phyloP scores from a whole-genome alignment of 2,797 vertebrate genomes.

The Anniella stebbinsi region DNA sequence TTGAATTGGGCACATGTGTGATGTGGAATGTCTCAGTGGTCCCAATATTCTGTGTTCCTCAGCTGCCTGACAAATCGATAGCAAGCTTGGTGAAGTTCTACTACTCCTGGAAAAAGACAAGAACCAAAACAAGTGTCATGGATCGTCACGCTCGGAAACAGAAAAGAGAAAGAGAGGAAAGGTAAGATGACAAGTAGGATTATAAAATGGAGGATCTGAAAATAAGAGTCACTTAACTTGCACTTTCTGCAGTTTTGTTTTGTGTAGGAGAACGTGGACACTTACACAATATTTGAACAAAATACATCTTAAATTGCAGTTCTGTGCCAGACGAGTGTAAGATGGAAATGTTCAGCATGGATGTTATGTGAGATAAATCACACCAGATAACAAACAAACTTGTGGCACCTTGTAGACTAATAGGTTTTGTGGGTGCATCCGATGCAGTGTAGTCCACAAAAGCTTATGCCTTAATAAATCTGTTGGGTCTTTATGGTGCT shows the following conservation, averaged over 20 bases:
- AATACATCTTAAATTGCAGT: neutral
- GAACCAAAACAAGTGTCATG: slow-evolving; percentile 96
- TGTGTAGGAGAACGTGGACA: neutral
- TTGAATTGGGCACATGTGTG: neutral
- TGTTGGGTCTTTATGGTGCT: neutral
- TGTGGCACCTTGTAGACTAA: neutral
- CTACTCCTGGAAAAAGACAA: slow-evolving; percentile 98
- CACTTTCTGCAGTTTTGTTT: neutral
- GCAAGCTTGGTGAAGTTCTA: slow-evolving; percentile 96
- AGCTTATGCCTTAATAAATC: neutral
- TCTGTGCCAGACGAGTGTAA: neutral
- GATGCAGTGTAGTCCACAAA: neutral
- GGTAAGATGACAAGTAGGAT: slow-evolving; percentile 79
- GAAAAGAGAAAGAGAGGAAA: slow-evolving; percentile 92
- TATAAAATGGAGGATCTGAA: neutral
- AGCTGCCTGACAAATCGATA: slow-evolving; percentile 96
- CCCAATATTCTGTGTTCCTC: slow-evolving; percentile 61
- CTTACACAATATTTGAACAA: neutral
- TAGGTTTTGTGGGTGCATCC: neutral
- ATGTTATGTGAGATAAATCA: neutral
- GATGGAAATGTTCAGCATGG: neutral
- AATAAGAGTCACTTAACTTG: neutral
- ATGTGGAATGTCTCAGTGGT: neutral
- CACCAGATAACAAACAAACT: neutral
- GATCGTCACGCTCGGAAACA: slow-evolving; percentile 94